Evolutionary conservation across 2,888 invertebrate species (phyloP), one percentile per base, ranked within the genome.

Genomic region (Ramazzottius varieornatus): DNA sequence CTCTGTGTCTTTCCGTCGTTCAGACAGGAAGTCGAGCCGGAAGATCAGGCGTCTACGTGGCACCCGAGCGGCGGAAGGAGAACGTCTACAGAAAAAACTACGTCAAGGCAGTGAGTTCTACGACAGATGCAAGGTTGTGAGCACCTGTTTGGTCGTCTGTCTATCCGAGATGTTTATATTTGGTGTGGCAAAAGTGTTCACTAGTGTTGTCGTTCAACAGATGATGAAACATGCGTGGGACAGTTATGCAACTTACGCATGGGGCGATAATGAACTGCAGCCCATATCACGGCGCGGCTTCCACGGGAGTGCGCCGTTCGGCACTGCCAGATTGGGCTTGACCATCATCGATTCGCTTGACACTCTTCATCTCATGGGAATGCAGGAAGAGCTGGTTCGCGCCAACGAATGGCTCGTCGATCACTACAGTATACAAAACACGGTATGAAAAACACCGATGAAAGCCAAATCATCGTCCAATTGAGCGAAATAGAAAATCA

Each of bases 181-280:
- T n/a, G n/a, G n/a, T n/a, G n/a, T n/a, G n/a, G n/a, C n/a, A n/a
- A n/a, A n/a, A n/a, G n/a, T n/a, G n/a, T n/a, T n/a, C n/a, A n/a
- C n/a, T n/a, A n/a, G n/a, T n/a, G n/a, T n/a, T n/a, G n/a, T n/a
- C n/a, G n/a, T n/a, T n/a, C n/a, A n/a, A n/a, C 81, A 98, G 94
- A 98, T 99, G 98, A 94, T 93, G 88, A 83, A 85, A 71, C 91
- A 92, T 77, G 90, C 94, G 8, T 99, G 96, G 96, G 85, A 88
- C 76, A 91, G 88, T 75, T 98, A 99, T 79, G 88, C 85, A 70
- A 82, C 87, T 69, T 93, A 90, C 79, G 94, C 98, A 0, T 98
- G 96, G 96, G 98, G 98, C 69, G 87, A 91, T 75, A 99, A 99
- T 78, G 98, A 98, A 77, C 79, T 98, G 73, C 83, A 86, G 71